phyloP scores from a whole-genome alignment of 2,888 invertebrate species.

The Hydrotaea diabolus region DNA sequence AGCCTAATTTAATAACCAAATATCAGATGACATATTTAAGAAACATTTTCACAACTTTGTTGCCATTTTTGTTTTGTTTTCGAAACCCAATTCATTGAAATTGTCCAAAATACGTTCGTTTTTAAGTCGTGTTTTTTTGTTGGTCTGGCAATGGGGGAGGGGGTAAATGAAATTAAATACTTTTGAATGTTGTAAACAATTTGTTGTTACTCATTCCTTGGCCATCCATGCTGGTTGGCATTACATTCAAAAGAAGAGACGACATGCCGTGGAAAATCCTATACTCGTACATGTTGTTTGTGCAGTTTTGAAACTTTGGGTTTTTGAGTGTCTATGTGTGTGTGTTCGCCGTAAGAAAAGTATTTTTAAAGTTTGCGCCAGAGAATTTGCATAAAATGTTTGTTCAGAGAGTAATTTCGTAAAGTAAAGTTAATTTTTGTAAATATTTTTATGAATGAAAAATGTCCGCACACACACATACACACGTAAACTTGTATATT shows the following conservation, averaged over 20 bases:
- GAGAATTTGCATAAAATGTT: not conserved
- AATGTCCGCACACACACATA: not conserved
- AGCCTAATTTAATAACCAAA: conserved; percentile 4
- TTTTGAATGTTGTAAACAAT: conserved; percentile 15
- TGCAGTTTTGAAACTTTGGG: not conserved
- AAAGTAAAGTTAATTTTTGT: not conserved
- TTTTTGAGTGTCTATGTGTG: not conserved
- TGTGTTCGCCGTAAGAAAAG: not conserved
- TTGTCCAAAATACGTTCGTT: not conserved
- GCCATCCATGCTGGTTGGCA: not conserved
- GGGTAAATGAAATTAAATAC: conserved; percentile 5
- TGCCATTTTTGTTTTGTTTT: not conserved
- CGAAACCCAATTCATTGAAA: not conserved
- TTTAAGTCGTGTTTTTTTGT: not conserved
- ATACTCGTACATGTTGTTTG: not conserved
- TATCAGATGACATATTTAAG: conserved; percentile 11
- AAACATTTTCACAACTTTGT: not conserved
- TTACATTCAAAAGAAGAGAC: not conserved
- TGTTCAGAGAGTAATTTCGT: not conserved
- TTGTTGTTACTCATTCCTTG: not conserved
- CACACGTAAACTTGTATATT: too few relatives aligned
- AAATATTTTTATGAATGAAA: not conserved
- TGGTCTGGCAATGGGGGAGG: too few relatives aligned
- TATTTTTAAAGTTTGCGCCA: not conserved
- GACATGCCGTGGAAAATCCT: not conserved